Evolutionary conservation across 2,888 invertebrate species (phyloP).

Genomic region (Eumerus sabulonum): DNA sequence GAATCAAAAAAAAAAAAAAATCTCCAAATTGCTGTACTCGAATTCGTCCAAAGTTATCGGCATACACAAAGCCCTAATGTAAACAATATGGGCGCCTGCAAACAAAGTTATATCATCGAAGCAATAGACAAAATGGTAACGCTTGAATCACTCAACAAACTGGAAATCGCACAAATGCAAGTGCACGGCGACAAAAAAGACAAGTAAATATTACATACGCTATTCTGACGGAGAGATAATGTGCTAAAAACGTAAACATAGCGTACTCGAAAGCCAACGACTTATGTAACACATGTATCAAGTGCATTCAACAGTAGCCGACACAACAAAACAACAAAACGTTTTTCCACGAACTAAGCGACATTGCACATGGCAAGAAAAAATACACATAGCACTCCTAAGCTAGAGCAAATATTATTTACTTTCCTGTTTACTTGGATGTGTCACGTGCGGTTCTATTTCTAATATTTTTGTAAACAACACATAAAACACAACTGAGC

Average conservation of each 20-base stretch:
- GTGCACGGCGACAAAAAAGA: no score
- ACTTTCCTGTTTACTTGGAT: not conserved
- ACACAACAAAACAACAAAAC: not conserved
- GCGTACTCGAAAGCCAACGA: constrained; percentile 29
- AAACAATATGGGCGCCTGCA: no score
- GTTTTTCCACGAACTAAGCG: no score
- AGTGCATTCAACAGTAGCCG: constrained; percentile 55
- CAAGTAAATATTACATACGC: constrained; percentile 40
- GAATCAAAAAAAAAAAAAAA: no score
- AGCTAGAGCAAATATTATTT: constrained; percentile 3
- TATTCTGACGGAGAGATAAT: constrained; percentile 27
- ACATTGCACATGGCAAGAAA: not conserved
- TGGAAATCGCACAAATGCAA: constrained; percentile 59
- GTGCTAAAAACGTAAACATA: constrained; percentile 58
- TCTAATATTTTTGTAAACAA: constrained; percentile 62
- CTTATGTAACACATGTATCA: constrained; percentile 51
- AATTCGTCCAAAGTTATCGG: no score
- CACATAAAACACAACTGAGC: constrained; percentile 63
- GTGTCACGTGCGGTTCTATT: constrained; percentile 26
- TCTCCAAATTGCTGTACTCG: no score
- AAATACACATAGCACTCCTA: not conserved
- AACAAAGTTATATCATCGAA: constrained; percentile 59
- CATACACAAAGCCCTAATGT: no score
- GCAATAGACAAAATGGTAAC: constrained; percentile 17
- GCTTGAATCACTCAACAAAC: constrained; percentile 38